Percentiles rank a stretch among this genome's conserved stretches.
phyloP scores from a whole-genome alignment of 2,113 vertebrate genomes.

The mouse (Mus musculus) region DNA sequence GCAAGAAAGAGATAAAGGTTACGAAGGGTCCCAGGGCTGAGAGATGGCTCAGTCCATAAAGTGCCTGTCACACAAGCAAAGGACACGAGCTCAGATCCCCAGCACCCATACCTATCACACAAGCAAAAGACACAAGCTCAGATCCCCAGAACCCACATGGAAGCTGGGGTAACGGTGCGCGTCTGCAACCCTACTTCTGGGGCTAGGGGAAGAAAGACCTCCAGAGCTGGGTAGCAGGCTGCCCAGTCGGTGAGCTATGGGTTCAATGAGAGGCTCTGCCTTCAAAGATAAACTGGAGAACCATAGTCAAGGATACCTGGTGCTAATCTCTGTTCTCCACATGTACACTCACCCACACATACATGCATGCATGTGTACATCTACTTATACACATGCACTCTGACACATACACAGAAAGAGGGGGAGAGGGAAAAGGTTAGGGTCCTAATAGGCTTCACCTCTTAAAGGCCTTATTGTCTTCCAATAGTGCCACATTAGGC shows the following conservation, averaged over 20 bases:
- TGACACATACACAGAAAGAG: neutral
- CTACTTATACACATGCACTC: neutral
- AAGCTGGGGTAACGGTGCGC: neutral
- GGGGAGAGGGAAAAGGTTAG: no score
- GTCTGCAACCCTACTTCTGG: neutral
- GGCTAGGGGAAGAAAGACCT: neutral
- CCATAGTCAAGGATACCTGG: neutral
- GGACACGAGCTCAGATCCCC: neutral
- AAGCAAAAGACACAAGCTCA: neutral
- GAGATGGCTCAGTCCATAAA: neutral
- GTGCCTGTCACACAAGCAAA: neutral
- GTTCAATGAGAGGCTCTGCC: neutral
- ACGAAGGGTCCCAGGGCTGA: neutral
- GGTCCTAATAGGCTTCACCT: neutral
- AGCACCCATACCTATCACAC: neutral
- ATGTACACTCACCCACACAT: neutral
- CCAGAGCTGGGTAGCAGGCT: neutral
- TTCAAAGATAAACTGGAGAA: neutral
- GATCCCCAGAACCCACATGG: neutral
- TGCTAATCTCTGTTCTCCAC: neutral
- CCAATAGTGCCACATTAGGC: neutral
- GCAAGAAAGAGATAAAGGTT: neutral
- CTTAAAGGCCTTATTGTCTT: neutral
- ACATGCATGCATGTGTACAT: neutral
- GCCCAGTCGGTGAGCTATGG: neutral